Evolutionary conservation across 2,113 vertebrate species (phyloP).

Genomic region (Emydura subglobosa): DNA sequence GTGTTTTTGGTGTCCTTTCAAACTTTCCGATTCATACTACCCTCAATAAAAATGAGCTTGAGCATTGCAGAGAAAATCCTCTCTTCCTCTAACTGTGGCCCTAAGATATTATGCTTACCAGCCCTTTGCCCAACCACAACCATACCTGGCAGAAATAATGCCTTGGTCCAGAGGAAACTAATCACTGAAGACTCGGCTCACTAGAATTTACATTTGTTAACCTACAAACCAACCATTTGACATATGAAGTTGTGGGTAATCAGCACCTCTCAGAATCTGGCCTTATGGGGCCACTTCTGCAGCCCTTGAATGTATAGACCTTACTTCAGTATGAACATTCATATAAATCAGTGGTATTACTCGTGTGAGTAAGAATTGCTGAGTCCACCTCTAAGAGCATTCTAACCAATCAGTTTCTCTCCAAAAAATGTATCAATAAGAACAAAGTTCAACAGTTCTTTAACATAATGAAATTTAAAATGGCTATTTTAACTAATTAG

Average conservation of each 20-base stretch:
- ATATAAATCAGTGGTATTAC: neutral
- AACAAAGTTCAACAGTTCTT: neutral
- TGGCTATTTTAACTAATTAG: neutral
- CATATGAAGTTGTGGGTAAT: neutral
- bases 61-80: neutral
- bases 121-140: neutral
- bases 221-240: neutral
- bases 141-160: slow-evolving; percentile 3
- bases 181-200: neutral
- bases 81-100: neutral
- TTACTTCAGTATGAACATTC: neutral
- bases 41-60: neutral
- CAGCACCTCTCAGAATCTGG: slow-evolving; percentile 1
- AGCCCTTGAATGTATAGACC: neutral
- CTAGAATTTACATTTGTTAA: neutral
- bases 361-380: neutral
- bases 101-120: neutral
- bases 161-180: slow-evolving; percentile 9
- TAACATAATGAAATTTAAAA: neutral
- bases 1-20: slow-evolving; percentile 18
- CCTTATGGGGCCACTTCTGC: neutral
- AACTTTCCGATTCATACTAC: slow-evolving; percentile 28
- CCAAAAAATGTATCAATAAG: slow-evolving; percentile 21
- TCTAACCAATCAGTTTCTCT: slow-evolving; percentile 28
- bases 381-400: neutral